Conservation (phyloP, 2,797 vertebrate genomes). For the Xyrichtys novacula region DNA sequence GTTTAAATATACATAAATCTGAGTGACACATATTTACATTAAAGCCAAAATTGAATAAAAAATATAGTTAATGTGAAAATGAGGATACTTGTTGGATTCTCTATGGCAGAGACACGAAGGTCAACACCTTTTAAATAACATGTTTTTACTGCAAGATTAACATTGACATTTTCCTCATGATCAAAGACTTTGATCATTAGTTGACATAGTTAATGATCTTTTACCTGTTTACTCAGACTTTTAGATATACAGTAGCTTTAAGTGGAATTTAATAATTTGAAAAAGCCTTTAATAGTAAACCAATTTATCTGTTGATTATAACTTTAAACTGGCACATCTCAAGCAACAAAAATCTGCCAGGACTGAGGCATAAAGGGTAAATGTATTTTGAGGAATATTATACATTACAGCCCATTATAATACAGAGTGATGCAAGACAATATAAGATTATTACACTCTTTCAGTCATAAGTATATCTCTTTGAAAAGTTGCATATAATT, state of each 20-base stretch:
- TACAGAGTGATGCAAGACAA: slow-evolving; percentile 20
- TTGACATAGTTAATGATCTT: no score
- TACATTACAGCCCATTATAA: slow-evolving; percentile 38
- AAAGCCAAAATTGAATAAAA: slow-evolving; percentile 4
- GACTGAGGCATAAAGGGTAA: neutral
- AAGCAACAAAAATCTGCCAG: slow-evolving; percentile 5
- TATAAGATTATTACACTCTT: slow-evolving; percentile 28
- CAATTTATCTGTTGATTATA: slow-evolving; percentile 5
- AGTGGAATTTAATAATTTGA: no score
- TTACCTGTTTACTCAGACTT: no score
- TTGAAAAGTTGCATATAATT: slow-evolving; percentile 19
- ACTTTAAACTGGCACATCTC: neutral
- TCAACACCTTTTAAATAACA: no score
- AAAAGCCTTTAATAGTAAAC: no score
- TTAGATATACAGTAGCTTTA: no score
- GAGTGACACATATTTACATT: neutral
- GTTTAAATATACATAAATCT: no score
- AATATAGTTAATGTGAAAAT: neutral
- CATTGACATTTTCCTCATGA: no score
- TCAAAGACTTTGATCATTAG: no score
- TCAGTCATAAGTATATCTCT: slow-evolving; percentile 14
- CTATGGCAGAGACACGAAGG: no score
- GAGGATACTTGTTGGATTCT: no score
- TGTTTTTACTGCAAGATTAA: no score
- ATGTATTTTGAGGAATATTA: neutral